A percentile compares a stretch with the other conserved stretches of the same genome.
Evolutionary conservation across 2,113 vertebrate genomes (phyloP).

Genomic region (Syrrhaptes paradoxus): DNA sequence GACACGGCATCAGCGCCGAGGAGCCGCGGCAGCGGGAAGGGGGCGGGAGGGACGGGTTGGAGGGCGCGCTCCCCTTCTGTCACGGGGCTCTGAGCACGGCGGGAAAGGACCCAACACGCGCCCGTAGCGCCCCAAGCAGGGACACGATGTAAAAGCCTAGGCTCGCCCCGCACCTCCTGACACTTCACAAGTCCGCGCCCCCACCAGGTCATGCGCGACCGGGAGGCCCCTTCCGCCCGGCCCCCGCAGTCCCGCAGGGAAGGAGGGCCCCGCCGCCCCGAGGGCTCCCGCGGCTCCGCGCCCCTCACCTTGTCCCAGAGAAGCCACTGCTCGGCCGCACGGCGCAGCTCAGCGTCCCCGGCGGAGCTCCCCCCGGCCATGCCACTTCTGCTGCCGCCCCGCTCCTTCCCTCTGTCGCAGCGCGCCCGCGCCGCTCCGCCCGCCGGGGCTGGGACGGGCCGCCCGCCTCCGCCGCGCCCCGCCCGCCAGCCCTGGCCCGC

Average conservation of each 20-base stretch:
- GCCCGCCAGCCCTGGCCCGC: not conserved
- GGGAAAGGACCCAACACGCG: not conserved
- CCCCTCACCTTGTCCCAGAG: constrained; percentile 84
- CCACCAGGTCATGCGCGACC: not conserved
- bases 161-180: not conserved
- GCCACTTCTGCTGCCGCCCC: not conserved
- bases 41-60: not conserved
- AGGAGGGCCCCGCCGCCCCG: not conserved
- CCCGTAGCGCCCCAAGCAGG: not conserved
- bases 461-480: not conserved
- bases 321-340: constrained; percentile 82
- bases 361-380: not conserved
- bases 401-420: not conserved
- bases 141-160: not conserved
- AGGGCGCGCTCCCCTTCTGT: too few species aligned
- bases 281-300: not conserved
- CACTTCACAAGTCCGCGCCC: too few species aligned
- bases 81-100: not conserved
- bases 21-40: not conserved
- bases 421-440: not conserved
- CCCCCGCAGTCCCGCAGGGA: not conserved
- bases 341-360: constrained; percentile 32
- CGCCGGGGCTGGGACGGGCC: not conserved
- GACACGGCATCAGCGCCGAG: not conserved
- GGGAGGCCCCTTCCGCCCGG: too few species aligned